These are phyloP conservation scores for Drosophila persimilis DNA, from an alignment of 1,140 invertebrate genomes.

Conservation along the genomic window DNA sequence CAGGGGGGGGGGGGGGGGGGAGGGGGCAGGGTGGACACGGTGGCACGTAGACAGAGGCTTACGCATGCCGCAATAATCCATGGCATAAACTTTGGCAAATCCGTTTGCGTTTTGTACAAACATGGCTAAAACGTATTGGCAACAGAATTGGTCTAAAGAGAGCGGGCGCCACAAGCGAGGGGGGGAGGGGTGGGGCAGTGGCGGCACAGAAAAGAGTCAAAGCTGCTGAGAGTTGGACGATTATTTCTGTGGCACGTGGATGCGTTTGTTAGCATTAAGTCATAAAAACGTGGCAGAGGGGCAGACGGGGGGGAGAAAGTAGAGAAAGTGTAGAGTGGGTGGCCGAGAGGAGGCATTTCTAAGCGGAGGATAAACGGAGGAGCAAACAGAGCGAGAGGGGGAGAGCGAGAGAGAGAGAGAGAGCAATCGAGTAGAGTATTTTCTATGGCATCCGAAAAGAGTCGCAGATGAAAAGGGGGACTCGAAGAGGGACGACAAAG, in stretches of 20 bases:
- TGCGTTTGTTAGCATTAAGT: constrained; percentile 81
- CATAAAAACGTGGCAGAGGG: constrained; percentile 72
- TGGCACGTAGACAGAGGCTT: constrained; percentile 58
- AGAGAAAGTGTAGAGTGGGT: too few species aligned
- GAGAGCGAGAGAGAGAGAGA: too few species aligned
- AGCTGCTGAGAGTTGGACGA: constrained; percentile 55
- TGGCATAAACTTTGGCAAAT: constrained; percentile 80
- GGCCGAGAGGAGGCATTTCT: too few species aligned
- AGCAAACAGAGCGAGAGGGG: too few species aligned
- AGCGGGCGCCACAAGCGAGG: constrained; percentile 70
- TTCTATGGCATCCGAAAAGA: constrained; percentile 12
- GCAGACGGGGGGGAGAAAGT: too few species aligned
- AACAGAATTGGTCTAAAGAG: constrained; percentile 62
- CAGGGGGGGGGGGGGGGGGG: too few species aligned
- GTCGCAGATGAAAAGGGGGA: too few species aligned
- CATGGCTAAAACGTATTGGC: constrained; percentile 80
- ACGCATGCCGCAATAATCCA: constrained; percentile 80
- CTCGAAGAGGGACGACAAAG: not conserved
- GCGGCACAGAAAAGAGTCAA: constrained; percentile 45
- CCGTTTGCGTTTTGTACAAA: constrained; percentile 81
- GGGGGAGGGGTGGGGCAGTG: constrained; percentile 51
- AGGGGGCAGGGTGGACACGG: not conserved
- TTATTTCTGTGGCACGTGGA: constrained; percentile 77
- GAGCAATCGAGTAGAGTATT: constrained; percentile 17
- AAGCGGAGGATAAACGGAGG: too few species aligned